Conservation (phyloP, 1,140 invertebrate genomes). For the Heterodera carotae region DNA sequence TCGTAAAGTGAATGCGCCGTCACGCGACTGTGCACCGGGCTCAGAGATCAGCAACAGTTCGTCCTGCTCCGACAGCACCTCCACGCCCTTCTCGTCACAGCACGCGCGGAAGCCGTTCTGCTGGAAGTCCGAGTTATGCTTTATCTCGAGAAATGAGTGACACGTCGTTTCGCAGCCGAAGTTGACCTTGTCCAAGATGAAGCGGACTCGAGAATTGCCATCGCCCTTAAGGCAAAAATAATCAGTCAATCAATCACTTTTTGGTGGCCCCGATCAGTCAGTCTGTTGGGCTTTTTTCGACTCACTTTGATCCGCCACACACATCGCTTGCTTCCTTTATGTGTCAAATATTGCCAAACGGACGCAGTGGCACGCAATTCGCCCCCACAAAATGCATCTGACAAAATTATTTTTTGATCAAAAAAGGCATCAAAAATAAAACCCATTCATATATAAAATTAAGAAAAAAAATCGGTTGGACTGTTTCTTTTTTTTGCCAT, state of each 20-base stretch:
- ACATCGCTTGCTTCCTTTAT: slow-evolving; percentile 51
- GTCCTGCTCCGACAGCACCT: slow-evolving; percentile 60
- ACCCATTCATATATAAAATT: no score
- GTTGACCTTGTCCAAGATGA: slow-evolving; percentile 56
- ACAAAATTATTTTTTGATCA: neutral
- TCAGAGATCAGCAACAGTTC: slow-evolving; percentile 55
- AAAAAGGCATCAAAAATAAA: neutral
- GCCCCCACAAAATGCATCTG: slow-evolving; percentile 54
- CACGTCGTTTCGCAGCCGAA: slow-evolving; percentile 62
- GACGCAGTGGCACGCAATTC: slow-evolving; percentile 49
- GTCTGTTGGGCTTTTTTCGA: slow-evolving; percentile 3
- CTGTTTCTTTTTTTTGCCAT: neutral
- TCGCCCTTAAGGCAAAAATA: slow-evolving; percentile 32
- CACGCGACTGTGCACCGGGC: slow-evolving; percentile 17
- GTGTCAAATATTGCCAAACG: slow-evolving; percentile 60
- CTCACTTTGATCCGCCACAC: slow-evolving; percentile 55
- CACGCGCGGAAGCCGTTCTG: slow-evolving; percentile 63
- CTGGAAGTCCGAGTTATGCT: slow-evolving; percentile 65
- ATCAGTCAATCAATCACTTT: neutral
- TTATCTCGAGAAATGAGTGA: slow-evolving; percentile 61
- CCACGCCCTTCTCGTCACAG: slow-evolving; percentile 60
- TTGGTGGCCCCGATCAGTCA: neutral
- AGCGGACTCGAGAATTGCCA: slow-evolving; percentile 52
- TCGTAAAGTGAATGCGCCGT: slow-evolving; percentile 54
- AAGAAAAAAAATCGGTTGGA: neutral